Evolutionary conservation across 2,113 vertebrate genomes (phyloP), one percentile per base, ranked within the genome.

Genomic region (Callionymus lyra): DNA sequence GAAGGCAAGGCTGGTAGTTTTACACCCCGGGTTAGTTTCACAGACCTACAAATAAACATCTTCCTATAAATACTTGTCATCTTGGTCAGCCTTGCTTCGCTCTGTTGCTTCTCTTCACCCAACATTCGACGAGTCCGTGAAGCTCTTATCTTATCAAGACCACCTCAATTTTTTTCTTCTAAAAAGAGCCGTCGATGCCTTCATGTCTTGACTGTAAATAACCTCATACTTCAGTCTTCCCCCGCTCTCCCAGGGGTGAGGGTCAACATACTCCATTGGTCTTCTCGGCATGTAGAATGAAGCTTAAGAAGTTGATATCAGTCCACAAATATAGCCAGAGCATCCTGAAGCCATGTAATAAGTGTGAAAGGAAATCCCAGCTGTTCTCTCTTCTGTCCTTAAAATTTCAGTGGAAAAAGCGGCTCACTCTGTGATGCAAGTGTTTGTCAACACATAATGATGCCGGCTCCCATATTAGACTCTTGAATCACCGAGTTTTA

Each of bases 251-350:
- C 53, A 0, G 45, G 60, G 47, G 72, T 68, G 37, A 9, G 8
- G 50, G 70, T 72, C 76, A 77, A 16, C 41, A 32, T 55, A 63
- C 60, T 38, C 72, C 31, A 1, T 16, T 66, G 76, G 62, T 62
- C 69, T 63, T 48, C 59, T 54, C 50, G 65, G 60, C 72, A 79
- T 69, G 58, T 59, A 45, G 37, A 57, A 70, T 66, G 45, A 14
- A 68, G 72, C 72, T 65, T 48, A 70, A 84, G 77, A 62, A 79
- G 69, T 70, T 86, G 81, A 86, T 83, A 73, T 84, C 79, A 84
- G 65, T 8, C 49, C 63, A 59, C 79, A 71, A 82, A 84, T 84
- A 82, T 80, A 86, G 79, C 70, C 48, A 8, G 48, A 54, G 49
- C 77, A 73, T 83, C 83, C 81, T 82, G 79, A 74, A 56, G 68